phyloP scores from a whole-genome alignment of 2,113 vertebrate genomes.

The Notothenia coriiceps region DNA sequence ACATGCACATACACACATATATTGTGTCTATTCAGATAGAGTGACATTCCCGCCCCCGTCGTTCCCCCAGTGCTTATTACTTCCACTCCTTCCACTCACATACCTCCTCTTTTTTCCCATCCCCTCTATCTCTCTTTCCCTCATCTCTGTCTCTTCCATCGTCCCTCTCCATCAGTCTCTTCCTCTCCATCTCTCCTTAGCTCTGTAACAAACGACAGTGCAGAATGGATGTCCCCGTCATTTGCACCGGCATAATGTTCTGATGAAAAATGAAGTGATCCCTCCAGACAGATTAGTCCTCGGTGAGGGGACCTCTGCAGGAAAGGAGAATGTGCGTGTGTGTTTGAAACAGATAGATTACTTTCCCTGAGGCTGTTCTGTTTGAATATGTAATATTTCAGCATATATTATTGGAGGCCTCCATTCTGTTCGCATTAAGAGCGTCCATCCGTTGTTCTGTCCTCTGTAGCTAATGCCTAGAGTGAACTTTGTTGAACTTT shows the following conservation, averaged over 20 bases:
- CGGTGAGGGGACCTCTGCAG: conserved; percentile 62
- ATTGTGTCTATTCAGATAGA: neutral
- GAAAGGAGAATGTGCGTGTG: conserved; percentile 19
- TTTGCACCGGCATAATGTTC: conserved; percentile 74
- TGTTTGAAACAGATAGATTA: conserved; percentile 54
- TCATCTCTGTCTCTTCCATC: conserved; percentile 4
- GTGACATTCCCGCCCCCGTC: neutral
- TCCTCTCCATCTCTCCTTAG: conserved; percentile 15
- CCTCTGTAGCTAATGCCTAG: conserved; percentile 40
- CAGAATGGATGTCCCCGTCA: conserved; percentile 77
- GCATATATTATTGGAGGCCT: conserved; percentile 54
- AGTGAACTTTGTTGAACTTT: conserved; percentile 54
- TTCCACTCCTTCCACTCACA: conserved; percentile 9
- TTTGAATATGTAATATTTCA: conserved; percentile 70
- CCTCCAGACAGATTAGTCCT: conserved; percentile 77
- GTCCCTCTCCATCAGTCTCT: conserved; percentile 30
- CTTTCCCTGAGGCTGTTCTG: conserved; percentile 44
- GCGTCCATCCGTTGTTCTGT: conserved; percentile 53
- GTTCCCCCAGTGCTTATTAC: conserved; percentile 1
- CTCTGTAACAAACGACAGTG: conserved; percentile 63
- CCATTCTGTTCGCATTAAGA: conserved; percentile 45
- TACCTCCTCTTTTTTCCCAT: conserved; percentile 1
- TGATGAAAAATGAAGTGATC: conserved; percentile 82
- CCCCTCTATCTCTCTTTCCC: neutral
- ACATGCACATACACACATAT: conserved; percentile 2